A percentile compares a stretch with the other conserved stretches of the same genome.
Evolutionary conservation across 2,888 invertebrate species (phyloP).

Genomic region (Bombylius discolor): DNA sequence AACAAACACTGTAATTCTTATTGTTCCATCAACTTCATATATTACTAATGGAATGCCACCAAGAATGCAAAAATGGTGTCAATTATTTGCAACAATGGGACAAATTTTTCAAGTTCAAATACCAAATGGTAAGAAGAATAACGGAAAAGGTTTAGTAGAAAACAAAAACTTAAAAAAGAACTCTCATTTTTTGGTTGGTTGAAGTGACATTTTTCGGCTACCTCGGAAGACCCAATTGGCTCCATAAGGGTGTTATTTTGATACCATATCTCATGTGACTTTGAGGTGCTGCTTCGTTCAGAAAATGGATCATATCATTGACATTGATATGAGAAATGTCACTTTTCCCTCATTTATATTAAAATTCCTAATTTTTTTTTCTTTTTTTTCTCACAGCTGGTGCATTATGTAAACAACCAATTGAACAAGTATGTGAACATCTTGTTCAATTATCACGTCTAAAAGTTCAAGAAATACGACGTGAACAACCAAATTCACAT

Average conservation of each 20-base stretch:
- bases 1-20: constrained; percentile 52
- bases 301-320: too few species aligned
- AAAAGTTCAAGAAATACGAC: constrained; percentile 56
- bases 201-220: too few species aligned
- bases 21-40: constrained; percentile 45
- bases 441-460: constrained; percentile 52
- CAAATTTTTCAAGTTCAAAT: constrained; percentile 45
- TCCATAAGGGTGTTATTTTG: too few species aligned
- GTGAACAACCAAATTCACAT: constrained; percentile 52
- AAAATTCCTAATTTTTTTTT: not conserved
- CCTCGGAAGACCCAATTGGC: too few species aligned
- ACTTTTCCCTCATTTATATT: not conserved
- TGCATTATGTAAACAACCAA: constrained; percentile 26
- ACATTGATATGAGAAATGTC: too few species aligned
- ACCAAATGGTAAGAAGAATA: constrained; percentile 15
- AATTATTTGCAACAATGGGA: constrained; percentile 51
- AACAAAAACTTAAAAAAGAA: too few species aligned
- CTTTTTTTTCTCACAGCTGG: constrained; percentile 18
- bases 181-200: too few species aligned
- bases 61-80: constrained; percentile 56
- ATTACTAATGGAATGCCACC: constrained; percentile 36
- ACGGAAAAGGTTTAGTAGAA: too few species aligned
- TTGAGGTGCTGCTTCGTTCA: too few species aligned
- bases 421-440: constrained; percentile 45
- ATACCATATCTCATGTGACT: too few species aligned